A percentile compares a stretch with the other conserved stretches of the same genome.
These are phyloP conservation scores for Hippocampus barbouri DNA, from an alignment of 2,113 vertebrate species.

Conservation along the genomic window DNA sequence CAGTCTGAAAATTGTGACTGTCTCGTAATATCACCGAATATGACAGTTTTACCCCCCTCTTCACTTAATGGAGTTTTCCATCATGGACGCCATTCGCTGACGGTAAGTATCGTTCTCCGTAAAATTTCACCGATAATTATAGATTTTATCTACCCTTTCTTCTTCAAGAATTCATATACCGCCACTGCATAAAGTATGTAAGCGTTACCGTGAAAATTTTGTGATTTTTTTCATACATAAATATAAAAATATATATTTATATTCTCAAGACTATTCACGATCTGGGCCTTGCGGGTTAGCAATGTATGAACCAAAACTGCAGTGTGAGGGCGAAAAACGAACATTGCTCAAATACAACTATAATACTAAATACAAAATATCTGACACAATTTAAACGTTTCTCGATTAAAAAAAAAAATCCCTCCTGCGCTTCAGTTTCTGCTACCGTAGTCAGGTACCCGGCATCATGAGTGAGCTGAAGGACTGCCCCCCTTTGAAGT, in stretches of 20 bases:
- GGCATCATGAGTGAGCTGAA: conserved; percentile 91
- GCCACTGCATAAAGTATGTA: accelerated
- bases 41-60: background rate
- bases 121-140: conserved; percentile 4
- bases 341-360: background rate
- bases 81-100: conserved; percentile 63
- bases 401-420: background rate
- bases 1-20: background rate
- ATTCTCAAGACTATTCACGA: background rate
- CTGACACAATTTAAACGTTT: background rate
- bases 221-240: too few relatives aligned
- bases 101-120: conserved; percentile 58
- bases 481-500: conserved; percentile 95
- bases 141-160: accelerated
- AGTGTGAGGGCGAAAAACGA: background rate
- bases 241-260: background rate
- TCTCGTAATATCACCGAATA: background rate
- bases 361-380: background rate
- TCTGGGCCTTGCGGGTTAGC: conserved; percentile 23
- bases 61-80: conserved; percentile 48
- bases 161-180: accelerated
- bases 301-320: background rate
- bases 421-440: background rate
- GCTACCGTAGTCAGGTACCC: conserved; percentile 13
- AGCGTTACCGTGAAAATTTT: background rate